A percentile compares a stretch with the other conserved stretches of the same genome.
phyloP scores from a whole-genome alignment of 2,888 invertebrate species.

The Tipula unca region DNA sequence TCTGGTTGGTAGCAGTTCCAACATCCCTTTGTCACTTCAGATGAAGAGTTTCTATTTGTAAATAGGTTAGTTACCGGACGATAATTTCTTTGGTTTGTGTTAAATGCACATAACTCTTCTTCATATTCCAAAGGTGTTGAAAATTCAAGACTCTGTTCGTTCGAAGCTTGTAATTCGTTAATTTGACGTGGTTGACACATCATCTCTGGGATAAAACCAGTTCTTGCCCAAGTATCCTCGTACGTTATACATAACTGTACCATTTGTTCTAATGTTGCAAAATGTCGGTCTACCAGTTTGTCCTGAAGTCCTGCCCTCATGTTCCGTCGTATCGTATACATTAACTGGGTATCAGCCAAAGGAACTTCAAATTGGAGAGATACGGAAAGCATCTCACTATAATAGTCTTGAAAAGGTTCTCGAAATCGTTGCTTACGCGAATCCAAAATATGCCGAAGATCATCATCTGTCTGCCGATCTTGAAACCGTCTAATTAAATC shows the following conservation, averaged over 20 bases:
- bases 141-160: too few relatives aligned
- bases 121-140: background rate
- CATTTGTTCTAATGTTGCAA: background rate
- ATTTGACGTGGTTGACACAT: too few relatives aligned
- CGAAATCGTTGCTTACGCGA: background rate
- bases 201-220: too few relatives aligned
- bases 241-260: background rate
- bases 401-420: background rate
- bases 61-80: background rate
- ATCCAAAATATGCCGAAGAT: background rate
- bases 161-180: too few relatives aligned
- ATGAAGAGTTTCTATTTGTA: background rate
- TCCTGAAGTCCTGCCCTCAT: background rate
- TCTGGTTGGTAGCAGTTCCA: background rate
- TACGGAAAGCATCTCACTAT: background rate
- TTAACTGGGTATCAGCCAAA: background rate
- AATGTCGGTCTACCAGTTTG: background rate
- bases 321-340: background rate
- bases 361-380: background rate
- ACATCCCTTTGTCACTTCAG: background rate
- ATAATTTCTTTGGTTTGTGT: background rate
- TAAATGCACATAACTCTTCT: background rate
- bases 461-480: too few relatives aligned
- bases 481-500: too few relatives aligned
- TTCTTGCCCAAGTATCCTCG: background rate